Base-by-base conservation (phyloP, 2,888 invertebrate species). In the Aphrophora alni region DNA sequence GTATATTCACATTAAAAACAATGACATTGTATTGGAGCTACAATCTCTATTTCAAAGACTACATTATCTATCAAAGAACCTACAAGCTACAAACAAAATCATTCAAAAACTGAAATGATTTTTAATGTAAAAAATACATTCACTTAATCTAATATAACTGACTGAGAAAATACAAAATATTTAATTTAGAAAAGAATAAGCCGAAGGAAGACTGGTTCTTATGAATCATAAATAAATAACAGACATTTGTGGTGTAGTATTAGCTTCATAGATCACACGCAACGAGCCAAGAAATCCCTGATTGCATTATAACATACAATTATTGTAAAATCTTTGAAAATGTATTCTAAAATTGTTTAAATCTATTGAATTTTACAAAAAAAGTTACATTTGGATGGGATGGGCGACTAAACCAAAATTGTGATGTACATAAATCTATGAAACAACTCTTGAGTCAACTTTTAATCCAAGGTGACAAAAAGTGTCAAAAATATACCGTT, bases 1-100 rank as follows among this genome's bases (percentile, higher is more conserved):
- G 80, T 83, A 84, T 84, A 84, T 84, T 84, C 83, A 84, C 83
- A 84, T 84, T 83, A 83, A 84, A 81, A 84, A 84, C 84, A 84
- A 84, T 84, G 83, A 84, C 84, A 84, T 82, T 83, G 78, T 78
- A 78, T 72, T 78, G 78, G 28, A 59, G 59, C 59, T 59, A 73
- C 70, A 38, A 44, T 71, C 33, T 71, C 33, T 33, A n/a, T 27
- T 38, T 80, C 75, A 75, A 77, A 76, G 77, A 80, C 82, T 83
- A 83, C 79, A 80, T 83, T 82, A 84, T 80, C 81, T 80, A 83
- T 82, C 80, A 77, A 75, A 82, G 81, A 83, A 84, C 25, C 71
- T 77, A 77, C 70, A 78, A 78, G 78, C 78, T 78, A 78, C 78
- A 77, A 77, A 77, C 77, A 77, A 78, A 59, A 59, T 59, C n/a